Conservation (phyloP, 2,888 invertebrate species). For the Drosophila stalkeri region DNA sequence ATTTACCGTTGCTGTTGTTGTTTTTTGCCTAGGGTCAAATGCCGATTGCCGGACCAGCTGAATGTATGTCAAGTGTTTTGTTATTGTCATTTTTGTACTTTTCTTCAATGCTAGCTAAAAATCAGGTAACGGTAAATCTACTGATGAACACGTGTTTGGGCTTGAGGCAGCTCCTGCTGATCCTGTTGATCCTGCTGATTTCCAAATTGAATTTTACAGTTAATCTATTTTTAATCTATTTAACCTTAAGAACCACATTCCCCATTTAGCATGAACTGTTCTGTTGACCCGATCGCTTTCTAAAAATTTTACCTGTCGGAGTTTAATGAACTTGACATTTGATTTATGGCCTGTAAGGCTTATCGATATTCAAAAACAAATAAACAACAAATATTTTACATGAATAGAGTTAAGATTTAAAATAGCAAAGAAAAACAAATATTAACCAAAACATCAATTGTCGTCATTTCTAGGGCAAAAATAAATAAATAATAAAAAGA, state of each 20-base stretch:
- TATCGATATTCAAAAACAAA: neutral
- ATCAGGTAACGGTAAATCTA: slow-evolving; percentile 2
- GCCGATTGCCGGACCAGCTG: slow-evolving; percentile 6
- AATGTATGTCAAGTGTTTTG: slow-evolving; percentile 42
- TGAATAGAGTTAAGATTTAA: neutral
- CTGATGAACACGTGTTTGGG: slow-evolving; percentile 1
- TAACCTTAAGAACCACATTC: neutral
- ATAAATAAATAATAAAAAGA: neutral
- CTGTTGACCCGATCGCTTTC: slow-evolving; percentile 33
- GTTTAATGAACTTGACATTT: slow-evolving; percentile 57
- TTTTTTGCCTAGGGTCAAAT: slow-evolving; percentile 59
- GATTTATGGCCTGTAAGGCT: slow-evolving; percentile 1
- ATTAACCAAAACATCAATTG: neutral
- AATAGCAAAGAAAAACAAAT: slow-evolving; percentile 15
- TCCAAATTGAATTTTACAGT: neutral
- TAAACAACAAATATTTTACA: neutral
- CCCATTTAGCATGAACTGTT: slow-evolving; percentile 31
- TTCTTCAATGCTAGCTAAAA: slow-evolving; percentile 3
- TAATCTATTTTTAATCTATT: neutral
- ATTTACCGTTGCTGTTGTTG: slow-evolving; percentile 26
- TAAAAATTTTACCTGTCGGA: slow-evolving; percentile 21
- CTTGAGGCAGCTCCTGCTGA: neutral
- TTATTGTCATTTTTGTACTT: slow-evolving; percentile 1
- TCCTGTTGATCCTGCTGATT: slow-evolving; percentile 1
- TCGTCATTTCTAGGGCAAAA: neutral